A percentile compares a stretch with the other conserved stretches of the same genome.
Conservation (phyloP, 2,888 invertebrate genomes). For the Plagiodera versicolora region DNA sequence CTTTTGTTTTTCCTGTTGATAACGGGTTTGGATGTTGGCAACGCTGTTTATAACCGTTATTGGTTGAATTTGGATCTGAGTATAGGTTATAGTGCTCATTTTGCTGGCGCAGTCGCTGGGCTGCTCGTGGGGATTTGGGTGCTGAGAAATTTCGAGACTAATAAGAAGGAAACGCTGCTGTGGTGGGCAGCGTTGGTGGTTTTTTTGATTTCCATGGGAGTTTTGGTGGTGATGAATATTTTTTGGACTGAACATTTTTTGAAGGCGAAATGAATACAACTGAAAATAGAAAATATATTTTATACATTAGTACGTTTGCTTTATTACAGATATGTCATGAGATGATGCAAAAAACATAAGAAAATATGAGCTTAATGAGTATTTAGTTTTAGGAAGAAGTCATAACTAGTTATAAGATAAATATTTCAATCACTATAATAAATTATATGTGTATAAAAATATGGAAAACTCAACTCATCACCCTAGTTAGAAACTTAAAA, state of each 20-base stretch:
- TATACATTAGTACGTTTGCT: background rate
- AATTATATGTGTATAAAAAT: background rate
- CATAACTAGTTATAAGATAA: too few relatives aligned
- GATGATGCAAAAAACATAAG: too few relatives aligned
- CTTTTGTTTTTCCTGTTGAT: constrained; percentile 78
- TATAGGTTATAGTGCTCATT: constrained; percentile 93
- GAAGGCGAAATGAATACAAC: background rate
- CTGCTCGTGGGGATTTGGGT: constrained; percentile 67
- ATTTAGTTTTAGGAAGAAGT: too few relatives aligned
- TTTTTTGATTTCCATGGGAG: constrained; percentile 71
- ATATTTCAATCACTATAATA: background rate
- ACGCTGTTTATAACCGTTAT: constrained; percentile 87
- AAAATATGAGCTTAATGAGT: too few relatives aligned
- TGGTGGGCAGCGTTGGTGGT: constrained; percentile 72
- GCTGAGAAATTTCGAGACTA: constrained; percentile 63
- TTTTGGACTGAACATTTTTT: constrained; percentile 33
- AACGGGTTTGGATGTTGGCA: constrained; percentile 80
- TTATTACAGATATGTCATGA: background rate
- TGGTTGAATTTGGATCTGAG: constrained; percentile 64
- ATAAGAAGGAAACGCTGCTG: constrained; percentile 62
- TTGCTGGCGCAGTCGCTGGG: constrained; percentile 84
- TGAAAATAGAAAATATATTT: background rate
- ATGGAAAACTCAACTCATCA: background rate
- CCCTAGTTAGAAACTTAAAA: background rate
- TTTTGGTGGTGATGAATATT: constrained; percentile 43